Percentiles rank a stretch among this genome's conserved stretches.
phyloP scores from a whole-genome alignment of 2,113 vertebrate genomes.

The Cygnus atratus region DNA sequence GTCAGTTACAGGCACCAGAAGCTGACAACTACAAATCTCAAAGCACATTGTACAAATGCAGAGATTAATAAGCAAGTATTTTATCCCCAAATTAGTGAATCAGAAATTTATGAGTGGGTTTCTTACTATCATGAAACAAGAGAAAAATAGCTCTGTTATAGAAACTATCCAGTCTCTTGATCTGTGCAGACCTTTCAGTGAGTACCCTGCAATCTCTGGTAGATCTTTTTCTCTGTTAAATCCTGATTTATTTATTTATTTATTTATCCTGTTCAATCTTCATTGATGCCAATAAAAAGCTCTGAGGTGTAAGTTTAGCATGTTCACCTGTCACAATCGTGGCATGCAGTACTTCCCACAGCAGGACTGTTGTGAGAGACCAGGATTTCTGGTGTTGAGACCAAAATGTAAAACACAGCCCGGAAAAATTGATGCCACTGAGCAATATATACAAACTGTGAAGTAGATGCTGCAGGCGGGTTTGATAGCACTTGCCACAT shows the following conservation, averaged over 20 bases:
- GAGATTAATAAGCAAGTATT: accelerated
- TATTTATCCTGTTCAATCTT: neutral
- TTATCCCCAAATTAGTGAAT: neutral
- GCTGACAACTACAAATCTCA: neutral
- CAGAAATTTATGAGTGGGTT: neutral
- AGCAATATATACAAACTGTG: neutral
- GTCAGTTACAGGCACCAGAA: neutral
- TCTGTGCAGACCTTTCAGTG: neutral
- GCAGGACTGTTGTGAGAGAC: neutral
- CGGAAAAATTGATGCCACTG: neutral
- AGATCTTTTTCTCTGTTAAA: neutral
- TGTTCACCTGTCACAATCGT: neutral
- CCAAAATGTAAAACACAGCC: neutral
- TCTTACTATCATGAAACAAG: neutral
- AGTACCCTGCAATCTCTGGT: neutral
- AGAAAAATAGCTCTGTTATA: neutral
- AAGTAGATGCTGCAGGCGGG: neutral
- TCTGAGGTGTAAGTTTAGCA: neutral
- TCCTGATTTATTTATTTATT: neutral
- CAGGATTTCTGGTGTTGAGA: neutral
- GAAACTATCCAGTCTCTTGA: neutral
- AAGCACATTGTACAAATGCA: neutral
- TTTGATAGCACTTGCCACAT: neutral
- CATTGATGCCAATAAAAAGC: neutral
- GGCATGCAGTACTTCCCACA: neutral